Percentiles rank a stretch among this genome's conserved stretches.
These are phyloP conservation scores for Protaetia brevitarsis DNA, from an alignment of 1,140 invertebrate species.

Conservation along the genomic window DNA sequence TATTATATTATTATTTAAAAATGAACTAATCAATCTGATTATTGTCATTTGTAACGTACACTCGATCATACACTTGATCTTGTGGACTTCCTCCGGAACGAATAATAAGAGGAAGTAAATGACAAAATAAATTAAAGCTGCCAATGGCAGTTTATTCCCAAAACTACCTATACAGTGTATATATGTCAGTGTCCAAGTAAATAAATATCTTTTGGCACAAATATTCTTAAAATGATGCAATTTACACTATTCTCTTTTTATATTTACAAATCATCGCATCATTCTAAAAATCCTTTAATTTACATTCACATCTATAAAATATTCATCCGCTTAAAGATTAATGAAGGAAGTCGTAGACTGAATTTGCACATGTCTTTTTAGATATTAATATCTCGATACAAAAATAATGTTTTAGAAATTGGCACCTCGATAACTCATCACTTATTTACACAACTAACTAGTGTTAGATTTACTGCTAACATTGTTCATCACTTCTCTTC, in stretches of 20 bases:
- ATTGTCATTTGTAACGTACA: slow-evolving; percentile 28
- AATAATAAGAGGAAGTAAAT: background rate
- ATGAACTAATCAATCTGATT: slow-evolving; percentile 23
- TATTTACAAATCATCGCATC: background rate
- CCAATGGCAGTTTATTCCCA: slow-evolving; percentile 29
- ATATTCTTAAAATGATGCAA: slow-evolving; percentile 1
- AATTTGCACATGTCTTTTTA: background rate
- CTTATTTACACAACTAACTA: slow-evolving; percentile 22
- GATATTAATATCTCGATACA: slow-evolving; percentile 1
- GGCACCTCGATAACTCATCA: slow-evolving; percentile 24
- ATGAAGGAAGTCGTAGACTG: background rate
- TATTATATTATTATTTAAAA: slow-evolving; percentile 9
- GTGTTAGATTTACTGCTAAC: background rate
- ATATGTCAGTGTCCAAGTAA: slow-evolving; percentile 22
- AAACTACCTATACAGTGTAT: slow-evolving; percentile 9
- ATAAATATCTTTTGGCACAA: slow-evolving; percentile 23
- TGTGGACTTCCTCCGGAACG: slow-evolving; percentile 21
- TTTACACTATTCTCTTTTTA: background rate
- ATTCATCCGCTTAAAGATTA: background rate
- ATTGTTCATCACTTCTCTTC: slow-evolving; percentile 32
- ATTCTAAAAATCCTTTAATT: slow-evolving; percentile 1
- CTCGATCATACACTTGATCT: slow-evolving; percentile 26
- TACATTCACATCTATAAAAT: background rate
- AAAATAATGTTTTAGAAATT: slow-evolving; percentile 27
- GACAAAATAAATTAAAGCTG: slow-evolving; percentile 33